These are phyloP conservation scores for Notodonta ziczac DNA, from an alignment of 2,888 invertebrate genomes.

Conservation along the genomic window DNA sequence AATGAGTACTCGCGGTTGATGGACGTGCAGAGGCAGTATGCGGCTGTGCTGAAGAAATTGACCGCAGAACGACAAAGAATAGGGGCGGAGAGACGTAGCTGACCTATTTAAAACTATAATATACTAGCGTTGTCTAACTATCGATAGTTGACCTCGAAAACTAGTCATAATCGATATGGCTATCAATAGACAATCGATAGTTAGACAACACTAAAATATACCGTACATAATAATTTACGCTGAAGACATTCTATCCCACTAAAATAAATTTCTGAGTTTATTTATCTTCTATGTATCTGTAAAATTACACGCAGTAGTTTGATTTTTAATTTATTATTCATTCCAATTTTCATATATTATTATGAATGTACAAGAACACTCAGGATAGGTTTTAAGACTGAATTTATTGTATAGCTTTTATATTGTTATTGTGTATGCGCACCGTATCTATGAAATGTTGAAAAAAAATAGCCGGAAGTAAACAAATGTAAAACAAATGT, in stretches of 20 bases:
- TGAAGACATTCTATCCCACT: not conserved
- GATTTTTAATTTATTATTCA: conserved; percentile 52
- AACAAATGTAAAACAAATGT: conserved; percentile 24
- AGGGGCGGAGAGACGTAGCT: conserved; percentile 39
- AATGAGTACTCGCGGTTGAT: conserved; percentile 70
- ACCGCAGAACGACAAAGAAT: conserved; percentile 67
- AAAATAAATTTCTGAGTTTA: conserved; percentile 9
- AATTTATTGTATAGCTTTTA: conserved; percentile 48
- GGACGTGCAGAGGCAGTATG: conserved; percentile 77
- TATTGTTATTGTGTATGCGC: conserved; percentile 32
- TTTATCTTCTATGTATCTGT: conserved; percentile 32
- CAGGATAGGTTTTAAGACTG: conserved; percentile 62
- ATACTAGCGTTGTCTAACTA: not conserved
- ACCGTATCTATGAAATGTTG: conserved; percentile 32
- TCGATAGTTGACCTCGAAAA: too few species aligned
- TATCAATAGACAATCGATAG: too few species aligned
- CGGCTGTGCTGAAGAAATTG: conserved; percentile 71
- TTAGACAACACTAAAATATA: too few species aligned
- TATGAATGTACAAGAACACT: conserved; percentile 15
- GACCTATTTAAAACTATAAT: conserved; percentile 19
- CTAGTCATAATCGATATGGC: too few species aligned
- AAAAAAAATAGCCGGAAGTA: conserved; percentile 27
- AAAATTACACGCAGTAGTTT: conserved; percentile 27
- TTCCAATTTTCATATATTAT: conserved; percentile 28
- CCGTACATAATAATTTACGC: too few species aligned